A percentile compares a stretch with the other conserved stretches of the same genome.
Evolutionary conservation across 2,888 invertebrate genomes (phyloP).

Genomic region (Trissolcus japonicus): DNA sequence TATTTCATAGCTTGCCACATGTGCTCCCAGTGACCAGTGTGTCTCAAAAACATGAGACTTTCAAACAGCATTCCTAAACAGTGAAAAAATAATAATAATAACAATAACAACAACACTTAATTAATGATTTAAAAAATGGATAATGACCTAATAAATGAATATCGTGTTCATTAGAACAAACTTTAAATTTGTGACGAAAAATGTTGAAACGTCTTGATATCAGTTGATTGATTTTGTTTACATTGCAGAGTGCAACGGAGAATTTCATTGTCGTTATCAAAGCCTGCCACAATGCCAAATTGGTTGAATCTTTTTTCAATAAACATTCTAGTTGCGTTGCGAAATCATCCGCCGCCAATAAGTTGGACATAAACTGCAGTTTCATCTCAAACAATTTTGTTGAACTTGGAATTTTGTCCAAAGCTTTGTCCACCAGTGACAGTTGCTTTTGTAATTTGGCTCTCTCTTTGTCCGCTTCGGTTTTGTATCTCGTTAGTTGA

Average conservation of each 20-base stretch:
- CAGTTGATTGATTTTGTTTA: slow-evolving; percentile 79
- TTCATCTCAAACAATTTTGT: slow-evolving; percentile 78
- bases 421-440: slow-evolving; percentile 80
- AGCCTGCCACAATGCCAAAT: slow-evolving; percentile 77
- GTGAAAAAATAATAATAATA: too few relatives aligned
- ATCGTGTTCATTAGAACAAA: slow-evolving; percentile 65
- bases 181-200: slow-evolving; percentile 73
- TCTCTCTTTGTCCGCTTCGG: slow-evolving; percentile 59
- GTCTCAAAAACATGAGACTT: slow-evolving; percentile 80
- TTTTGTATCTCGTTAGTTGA: slow-evolving; percentile 60
- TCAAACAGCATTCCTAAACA: slow-evolving; percentile 75
- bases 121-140: not conserved
- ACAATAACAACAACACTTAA: not conserved
- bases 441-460: slow-evolving; percentile 78
- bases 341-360: slow-evolving; percentile 80
- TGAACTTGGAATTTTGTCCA: slow-evolving; percentile 79
- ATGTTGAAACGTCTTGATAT: slow-evolving; percentile 78
- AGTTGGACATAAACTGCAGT: slow-evolving; percentile 76
- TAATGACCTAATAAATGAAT: slow-evolving; percentile 65
- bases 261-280: slow-evolving; percentile 78
- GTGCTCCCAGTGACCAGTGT: slow-evolving; percentile 86
- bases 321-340: slow-evolving; percentile 76
- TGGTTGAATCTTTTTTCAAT: slow-evolving; percentile 77
- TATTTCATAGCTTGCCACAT: slow-evolving; percentile 85
- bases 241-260: slow-evolving; percentile 81